Conservation (phyloP, 2,888 invertebrate species). For the Smittia sp. region DNA sequence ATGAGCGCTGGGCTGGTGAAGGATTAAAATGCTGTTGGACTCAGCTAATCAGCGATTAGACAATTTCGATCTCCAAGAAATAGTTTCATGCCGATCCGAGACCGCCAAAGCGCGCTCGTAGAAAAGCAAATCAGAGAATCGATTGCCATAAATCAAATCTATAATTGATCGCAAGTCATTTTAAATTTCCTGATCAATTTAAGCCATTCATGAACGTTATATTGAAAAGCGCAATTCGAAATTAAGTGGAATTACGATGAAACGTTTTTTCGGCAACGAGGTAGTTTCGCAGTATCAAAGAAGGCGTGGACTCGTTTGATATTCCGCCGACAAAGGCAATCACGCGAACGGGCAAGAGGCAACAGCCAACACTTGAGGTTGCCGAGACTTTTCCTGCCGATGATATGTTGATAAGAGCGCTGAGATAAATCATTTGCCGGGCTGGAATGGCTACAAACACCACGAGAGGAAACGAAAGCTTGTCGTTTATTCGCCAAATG, state of each 20-base stretch:
- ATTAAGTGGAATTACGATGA: neutral
- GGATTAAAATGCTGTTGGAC: too few species aligned
- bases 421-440: too few species aligned
- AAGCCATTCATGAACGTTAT: neutral
- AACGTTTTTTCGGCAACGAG: neutral
- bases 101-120: too few species aligned
- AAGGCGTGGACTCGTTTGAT: constrained; percentile 17
- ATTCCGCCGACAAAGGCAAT: constrained; percentile 13
- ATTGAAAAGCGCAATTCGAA: neutral
- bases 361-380: neutral
- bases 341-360: neutral
- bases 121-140: neutral
- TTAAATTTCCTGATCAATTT: neutral
- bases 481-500: too few species aligned
- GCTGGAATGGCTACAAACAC: too few species aligned
- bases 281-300: constrained; percentile 1
- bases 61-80: too few species aligned
- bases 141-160: constrained; percentile 20
- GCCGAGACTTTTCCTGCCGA: neutral
- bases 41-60: too few species aligned
- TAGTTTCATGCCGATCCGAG: too few species aligned
- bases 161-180: constrained; percentile 18
- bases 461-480: too few species aligned
- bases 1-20: too few species aligned
- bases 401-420: constrained; percentile 37